These are phyloP conservation scores for Cottus gobio DNA, from an alignment of 2,113 vertebrate species.

Conservation along the genomic window DNA sequence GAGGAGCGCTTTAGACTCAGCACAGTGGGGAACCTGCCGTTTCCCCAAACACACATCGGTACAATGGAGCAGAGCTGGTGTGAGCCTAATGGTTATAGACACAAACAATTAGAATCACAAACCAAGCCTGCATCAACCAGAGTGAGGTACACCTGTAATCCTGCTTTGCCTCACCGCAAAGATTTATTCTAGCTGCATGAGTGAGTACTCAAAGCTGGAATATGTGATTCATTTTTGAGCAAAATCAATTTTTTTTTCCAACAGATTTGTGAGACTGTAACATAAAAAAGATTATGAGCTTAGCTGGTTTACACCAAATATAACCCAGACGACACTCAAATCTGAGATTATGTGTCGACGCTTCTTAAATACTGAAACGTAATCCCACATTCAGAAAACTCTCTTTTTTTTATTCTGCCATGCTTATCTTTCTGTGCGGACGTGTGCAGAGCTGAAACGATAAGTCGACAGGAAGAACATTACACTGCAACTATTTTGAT, in stretches of 20 bases:
- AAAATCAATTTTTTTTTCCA: conserved; percentile 32
- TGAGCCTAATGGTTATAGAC: conserved; percentile 70
- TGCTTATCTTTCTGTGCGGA: not conserved
- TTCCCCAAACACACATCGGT: conserved; percentile 65
- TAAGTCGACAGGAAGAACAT: not conserved
- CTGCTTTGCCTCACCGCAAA: not conserved
- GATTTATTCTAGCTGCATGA: not conserved
- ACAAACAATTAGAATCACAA: conserved; percentile 69
- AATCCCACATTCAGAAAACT: conserved; percentile 35
- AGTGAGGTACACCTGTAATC: conserved; percentile 38
- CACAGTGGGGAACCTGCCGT: conserved; percentile 64
- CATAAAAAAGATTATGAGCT: conserved; percentile 36
- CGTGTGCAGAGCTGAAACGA: not conserved
- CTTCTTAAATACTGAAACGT: conserved; percentile 35
- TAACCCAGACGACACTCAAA: conserved; percentile 27
- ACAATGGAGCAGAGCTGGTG: conserved; percentile 57
- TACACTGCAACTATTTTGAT: not conserved
- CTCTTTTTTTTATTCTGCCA: not conserved
- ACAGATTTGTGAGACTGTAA: conserved; percentile 34
- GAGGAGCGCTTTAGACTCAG: conserved; percentile 56
- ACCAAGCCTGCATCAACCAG: conserved; percentile 7
- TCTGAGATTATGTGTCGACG: conserved; percentile 20
- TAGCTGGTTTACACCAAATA: conserved; percentile 32
- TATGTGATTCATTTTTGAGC: conserved; percentile 5
- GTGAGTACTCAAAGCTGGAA: conserved; percentile 12